A percentile compares a stretch with the other conserved stretches of the same genome.
phyloP scores from a whole-genome alignment of 2,113 vertebrate species.

The Pelvicachromis taeniatus region DNA sequence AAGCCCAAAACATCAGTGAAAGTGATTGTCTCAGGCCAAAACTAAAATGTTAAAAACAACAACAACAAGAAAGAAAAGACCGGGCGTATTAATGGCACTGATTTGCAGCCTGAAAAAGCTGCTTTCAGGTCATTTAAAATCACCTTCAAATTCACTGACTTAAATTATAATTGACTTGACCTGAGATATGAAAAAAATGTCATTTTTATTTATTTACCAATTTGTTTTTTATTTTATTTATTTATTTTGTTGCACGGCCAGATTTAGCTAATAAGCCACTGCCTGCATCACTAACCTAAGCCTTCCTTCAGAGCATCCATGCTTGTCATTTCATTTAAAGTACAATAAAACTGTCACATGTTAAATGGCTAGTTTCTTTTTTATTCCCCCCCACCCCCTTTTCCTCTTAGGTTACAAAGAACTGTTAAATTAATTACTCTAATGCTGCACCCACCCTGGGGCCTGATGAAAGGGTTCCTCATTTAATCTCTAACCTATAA shows the following conservation, averaged over 20 bases:
- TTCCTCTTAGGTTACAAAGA: background rate
- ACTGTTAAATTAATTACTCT: background rate
- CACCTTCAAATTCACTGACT: background rate
- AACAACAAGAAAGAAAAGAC: too few species aligned
- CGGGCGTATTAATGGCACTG: background rate
- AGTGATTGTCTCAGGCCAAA: background rate
- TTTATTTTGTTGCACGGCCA: background rate
- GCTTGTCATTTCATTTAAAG: background rate
- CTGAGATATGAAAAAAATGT: background rate
- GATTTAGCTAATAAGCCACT: background rate
- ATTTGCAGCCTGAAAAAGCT: background rate
- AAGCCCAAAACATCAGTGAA: background rate
- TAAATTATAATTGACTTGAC: too few species aligned
- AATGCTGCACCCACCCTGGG: background rate
- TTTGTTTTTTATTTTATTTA: background rate
- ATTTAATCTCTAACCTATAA: background rate
- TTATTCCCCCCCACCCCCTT: rapidly evolving
- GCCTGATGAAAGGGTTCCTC: background rate
- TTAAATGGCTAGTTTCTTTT: background rate
- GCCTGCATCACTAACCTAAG: background rate
- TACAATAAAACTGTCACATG: background rate
- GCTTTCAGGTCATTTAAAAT: background rate
- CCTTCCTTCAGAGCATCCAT: background rate
- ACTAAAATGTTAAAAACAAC: too few species aligned
- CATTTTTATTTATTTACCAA: background rate